Base-by-base conservation (phyloP, 2,888 invertebrate genomes). In the Falcaria lacertinaria region DNA sequence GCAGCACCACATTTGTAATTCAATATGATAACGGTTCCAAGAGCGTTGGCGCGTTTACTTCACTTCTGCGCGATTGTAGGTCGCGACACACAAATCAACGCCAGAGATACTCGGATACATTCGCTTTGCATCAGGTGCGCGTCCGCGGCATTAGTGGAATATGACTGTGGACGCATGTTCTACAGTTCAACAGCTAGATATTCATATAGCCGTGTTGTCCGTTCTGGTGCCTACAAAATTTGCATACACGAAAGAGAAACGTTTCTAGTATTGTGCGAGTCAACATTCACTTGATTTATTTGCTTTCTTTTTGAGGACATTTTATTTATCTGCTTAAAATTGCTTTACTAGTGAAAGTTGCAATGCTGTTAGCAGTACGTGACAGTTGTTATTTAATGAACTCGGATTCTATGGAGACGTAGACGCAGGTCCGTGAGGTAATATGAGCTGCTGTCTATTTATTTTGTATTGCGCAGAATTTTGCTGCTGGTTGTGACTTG, bases 1-100 rank as follows among this genome's bases (percentile, higher is more conserved):
- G 59, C 69, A 60, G 67, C 60, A 64, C 66, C 72, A 62, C 74
- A 85, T 85, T 85, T 81, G 80, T 81, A 79, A 83, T 82, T 84
- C 83, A 82, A 80, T 78, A 71, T 73, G 76, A 72, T 88, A 87
- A 88, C 88, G 87, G 87, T 83, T 63, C 69, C 55, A 57, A 63
- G 73, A 76, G 77, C 79, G 74, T 68, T 74, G 71, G 74, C 69
- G 77, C 78, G 77, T 70, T 72, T 59, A 72, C 60, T 69, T 70
- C 58, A 60, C 62, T 68, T 74, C 64, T 64, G 68, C 60, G 58
- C 52, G 62, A 68, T 78, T 83, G 73, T 83, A 62, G 84, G 84
- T 77, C 80, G 66, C 59, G 80, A 61, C 76, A 71, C 61, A 76
- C 71, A 60, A 73, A 74, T 63, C 37, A 54, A 61, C 54, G 56